Evolutionary conservation across 2,888 invertebrate genomes (phyloP).

Genomic region (Mellilla xanthometata): DNA sequence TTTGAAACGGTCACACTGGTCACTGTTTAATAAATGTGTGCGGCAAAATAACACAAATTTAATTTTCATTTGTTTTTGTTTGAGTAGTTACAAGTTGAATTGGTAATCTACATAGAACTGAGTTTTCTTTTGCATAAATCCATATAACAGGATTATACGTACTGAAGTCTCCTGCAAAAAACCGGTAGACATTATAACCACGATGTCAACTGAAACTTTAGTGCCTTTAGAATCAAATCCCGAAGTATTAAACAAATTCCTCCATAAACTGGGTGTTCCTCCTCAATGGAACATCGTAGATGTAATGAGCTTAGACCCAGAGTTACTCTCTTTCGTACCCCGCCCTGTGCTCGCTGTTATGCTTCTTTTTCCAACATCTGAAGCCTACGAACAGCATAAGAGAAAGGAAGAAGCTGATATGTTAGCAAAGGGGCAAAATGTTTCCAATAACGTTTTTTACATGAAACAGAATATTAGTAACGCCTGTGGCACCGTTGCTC

Average conservation of each 20-base stretch:
- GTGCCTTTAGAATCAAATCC: conserved; percentile 84
- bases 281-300: conserved; percentile 91
- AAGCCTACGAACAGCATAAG: conserved; percentile 88
- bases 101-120: too few species aligned
- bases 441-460: conserved; percentile 88
- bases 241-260: conserved; percentile 87
- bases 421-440: conserved; percentile 83
- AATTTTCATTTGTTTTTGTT: too few species aligned
- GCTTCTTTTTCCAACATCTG: conserved; percentile 92
- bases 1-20: too few species aligned
- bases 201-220: conserved; percentile 67
- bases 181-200: conserved; percentile 45
- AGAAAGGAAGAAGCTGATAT: conserved; percentile 85
- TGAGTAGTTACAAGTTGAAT: too few species aligned
- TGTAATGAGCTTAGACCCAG: conserved; percentile 95
- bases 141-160: too few species aligned
- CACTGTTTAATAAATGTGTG: too few species aligned
- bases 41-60: too few species aligned
- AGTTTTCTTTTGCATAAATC: too few species aligned
- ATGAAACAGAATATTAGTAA: conserved; percentile 96
- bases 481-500: conserved; percentile 98
- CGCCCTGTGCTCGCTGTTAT: conserved; percentile 93
- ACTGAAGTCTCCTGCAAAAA: too few species aligned
- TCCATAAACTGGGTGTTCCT: conserved; percentile 91
- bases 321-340: conserved; percentile 92